A percentile compares a stretch with the other conserved stretches of the same genome.
These are phyloP conservation scores for Acipenser ruthenus DNA, from an alignment of 2,797 vertebrate genomes.

Conservation along the genomic window DNA sequence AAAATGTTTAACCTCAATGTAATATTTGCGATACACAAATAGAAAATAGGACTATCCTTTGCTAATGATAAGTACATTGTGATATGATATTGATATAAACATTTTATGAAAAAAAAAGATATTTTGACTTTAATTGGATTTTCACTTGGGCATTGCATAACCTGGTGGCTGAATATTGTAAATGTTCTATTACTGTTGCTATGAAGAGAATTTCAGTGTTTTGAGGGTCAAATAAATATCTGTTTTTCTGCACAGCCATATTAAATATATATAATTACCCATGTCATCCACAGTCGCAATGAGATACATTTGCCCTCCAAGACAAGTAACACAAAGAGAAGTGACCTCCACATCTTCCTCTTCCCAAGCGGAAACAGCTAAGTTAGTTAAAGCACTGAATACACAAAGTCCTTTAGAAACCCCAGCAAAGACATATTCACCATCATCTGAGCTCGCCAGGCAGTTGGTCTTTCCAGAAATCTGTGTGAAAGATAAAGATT, in stretches of 20 bases:
- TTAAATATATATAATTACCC: slow-evolving; percentile 46
- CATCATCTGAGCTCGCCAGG: slow-evolving; percentile 55
- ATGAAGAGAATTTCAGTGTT: no score
- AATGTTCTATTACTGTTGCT: no score
- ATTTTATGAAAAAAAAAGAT: background rate
- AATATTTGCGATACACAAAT: no score
- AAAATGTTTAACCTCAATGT: background rate
- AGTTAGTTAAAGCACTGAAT: slow-evolving; percentile 40
- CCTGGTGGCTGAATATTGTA: no score
- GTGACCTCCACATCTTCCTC: slow-evolving; percentile 57
- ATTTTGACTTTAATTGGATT: background rate
- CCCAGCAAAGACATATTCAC: slow-evolving; percentile 63
- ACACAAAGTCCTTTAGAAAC: slow-evolving; percentile 60
- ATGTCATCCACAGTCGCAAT: slow-evolving; percentile 74
- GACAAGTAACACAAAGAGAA: slow-evolving; percentile 46
- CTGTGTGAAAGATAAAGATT: slow-evolving; percentile 35
- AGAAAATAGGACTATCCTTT: background rate
- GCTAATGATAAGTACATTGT: background rate
- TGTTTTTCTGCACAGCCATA: no score
- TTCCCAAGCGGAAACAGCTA: slow-evolving; percentile 52
- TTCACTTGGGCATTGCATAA: no score
- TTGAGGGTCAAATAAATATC: no score
- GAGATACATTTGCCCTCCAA: slow-evolving; percentile 47
- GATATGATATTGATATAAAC: background rate
- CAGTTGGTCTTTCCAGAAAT: slow-evolving; percentile 60